These are phyloP conservation scores for Diabrotica balteata DNA, from an alignment of 2,888 invertebrate genomes.

Conservation along the genomic window DNA sequence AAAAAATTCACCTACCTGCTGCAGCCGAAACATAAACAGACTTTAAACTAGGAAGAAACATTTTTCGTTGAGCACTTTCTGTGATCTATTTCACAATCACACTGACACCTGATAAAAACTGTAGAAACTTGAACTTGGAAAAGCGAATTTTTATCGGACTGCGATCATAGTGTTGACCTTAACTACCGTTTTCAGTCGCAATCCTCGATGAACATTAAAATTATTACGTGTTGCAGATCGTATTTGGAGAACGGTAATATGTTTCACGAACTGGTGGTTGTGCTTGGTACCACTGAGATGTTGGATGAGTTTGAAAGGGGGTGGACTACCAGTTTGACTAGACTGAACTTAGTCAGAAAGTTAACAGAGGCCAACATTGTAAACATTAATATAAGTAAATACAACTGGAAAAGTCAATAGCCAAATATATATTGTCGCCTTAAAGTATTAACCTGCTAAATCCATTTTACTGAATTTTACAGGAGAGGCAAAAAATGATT, in stretches of 20 bases:
- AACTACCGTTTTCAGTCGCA: slow-evolving; percentile 11
- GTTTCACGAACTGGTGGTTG: neutral
- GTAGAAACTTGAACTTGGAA: slow-evolving; percentile 24
- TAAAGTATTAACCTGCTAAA: no score
- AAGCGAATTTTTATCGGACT: slow-evolving; percentile 13
- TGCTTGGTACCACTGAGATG: no score
- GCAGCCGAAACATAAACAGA: slow-evolving; percentile 9
- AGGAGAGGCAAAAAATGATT: no score
- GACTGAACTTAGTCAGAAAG: no score
- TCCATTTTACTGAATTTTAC: no score
- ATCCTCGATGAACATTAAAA: slow-evolving; percentile 12
- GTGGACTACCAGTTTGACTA: no score
- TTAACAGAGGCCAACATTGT: no score
- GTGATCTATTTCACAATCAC: slow-evolving; percentile 7
- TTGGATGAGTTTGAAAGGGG: no score
- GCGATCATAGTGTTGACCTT: slow-evolving; percentile 17
- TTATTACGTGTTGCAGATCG: neutral
- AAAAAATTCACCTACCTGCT: neutral
- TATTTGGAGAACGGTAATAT: neutral
- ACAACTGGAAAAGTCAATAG: no score
- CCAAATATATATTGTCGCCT: no score
- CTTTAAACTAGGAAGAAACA: slow-evolving; percentile 8
- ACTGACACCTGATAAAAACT: slow-evolving; percentile 12
- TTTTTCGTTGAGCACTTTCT: slow-evolving; percentile 9
- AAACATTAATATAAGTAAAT: no score